Percentiles rank a stretch among this genome's conserved stretches.
Evolutionary conservation across 92 coral and sea anemone species (phyloP).

Genomic region (Zoanthus gigantus): DNA sequence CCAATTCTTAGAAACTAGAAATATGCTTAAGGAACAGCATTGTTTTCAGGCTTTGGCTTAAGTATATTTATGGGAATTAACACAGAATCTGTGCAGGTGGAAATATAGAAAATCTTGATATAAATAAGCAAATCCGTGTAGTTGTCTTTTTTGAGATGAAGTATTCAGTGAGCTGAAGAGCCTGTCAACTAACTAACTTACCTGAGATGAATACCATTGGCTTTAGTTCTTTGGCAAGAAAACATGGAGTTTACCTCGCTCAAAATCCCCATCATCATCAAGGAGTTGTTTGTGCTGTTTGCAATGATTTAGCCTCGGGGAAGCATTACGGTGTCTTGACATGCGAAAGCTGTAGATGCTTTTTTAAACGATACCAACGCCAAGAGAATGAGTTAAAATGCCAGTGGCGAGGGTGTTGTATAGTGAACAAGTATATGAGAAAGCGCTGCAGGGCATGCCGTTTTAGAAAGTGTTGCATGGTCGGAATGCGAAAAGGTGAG

Average conservation of each 20-base stretch:
- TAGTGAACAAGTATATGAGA: not conserved
- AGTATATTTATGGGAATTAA: not conserved
- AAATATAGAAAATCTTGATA: slow-evolving; percentile 9
- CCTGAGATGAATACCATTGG: not conserved
- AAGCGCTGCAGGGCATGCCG: slow-evolving; percentile 36
- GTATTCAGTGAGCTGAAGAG: not conserved
- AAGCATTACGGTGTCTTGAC: slow-evolving; percentile 36
- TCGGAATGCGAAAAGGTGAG: slow-evolving; percentile 35
- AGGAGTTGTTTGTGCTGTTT: slow-evolving; percentile 22
- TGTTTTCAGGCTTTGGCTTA: not conserved
- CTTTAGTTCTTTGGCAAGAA: not conserved
- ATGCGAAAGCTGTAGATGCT: slow-evolving; percentile 34
- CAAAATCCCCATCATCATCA: not conserved
- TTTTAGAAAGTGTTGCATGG: slow-evolving; percentile 23
- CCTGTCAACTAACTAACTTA: not conserved
- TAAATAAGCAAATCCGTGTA: not conserved
- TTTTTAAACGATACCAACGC: slow-evolving; percentile 5
- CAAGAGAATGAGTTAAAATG: slow-evolving; percentile 5
- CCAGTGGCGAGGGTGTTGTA: not conserved
- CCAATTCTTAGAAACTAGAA: not conserved
- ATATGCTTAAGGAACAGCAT: not conserved
- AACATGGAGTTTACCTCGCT: slow-evolving; percentile 1
- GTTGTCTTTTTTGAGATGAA: not conserved
- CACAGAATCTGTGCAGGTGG: slow-evolving; percentile 23
- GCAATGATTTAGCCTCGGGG: slow-evolving; percentile 12